Percentiles rank a stretch among this genome's conserved stretches.
Evolutionary conservation across 2,797 vertebrate genomes (phyloP).

Genomic region (Pangasius sanitwongsei): DNA sequence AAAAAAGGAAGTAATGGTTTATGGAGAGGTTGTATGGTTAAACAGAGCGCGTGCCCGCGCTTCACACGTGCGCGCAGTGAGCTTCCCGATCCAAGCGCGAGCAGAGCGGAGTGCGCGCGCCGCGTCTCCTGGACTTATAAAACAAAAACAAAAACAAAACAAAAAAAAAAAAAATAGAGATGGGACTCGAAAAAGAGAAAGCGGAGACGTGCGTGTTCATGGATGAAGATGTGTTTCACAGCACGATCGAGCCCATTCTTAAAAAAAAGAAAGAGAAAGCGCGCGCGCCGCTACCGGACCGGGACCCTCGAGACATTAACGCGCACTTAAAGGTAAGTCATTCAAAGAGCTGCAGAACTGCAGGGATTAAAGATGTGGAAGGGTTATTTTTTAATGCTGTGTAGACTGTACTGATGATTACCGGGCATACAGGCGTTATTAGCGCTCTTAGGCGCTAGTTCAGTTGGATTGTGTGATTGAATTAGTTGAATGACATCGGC

Average conservation of each 20-base stretch:
- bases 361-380: not conserved
- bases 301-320: constrained; percentile 83
- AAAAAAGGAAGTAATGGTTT: not conserved
- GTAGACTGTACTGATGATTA: not conserved
- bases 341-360: not conserved
- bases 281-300: constrained; percentile 63
- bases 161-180: constrained; percentile 52
- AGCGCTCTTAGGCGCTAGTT: not conserved
- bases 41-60: constrained; percentile 42
- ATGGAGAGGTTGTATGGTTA: not conserved
- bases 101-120: constrained; percentile 7
- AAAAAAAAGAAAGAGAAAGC: constrained; percentile 70
- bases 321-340: constrained; percentile 82
- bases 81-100: constrained; percentile 40
- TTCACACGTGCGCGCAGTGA: constrained; percentile 42
- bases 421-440: not conserved
- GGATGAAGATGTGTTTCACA: constrained; percentile 76
- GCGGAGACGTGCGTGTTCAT: constrained; percentile 84
- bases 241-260: constrained; percentile 76
- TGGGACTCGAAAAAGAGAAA: constrained; percentile 89
- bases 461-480: not conserved
- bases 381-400: not conserved
- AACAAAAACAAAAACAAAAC: too few species aligned
- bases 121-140: constrained; percentile 4
- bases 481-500: not conserved